Evolutionary conservation across 2,888 invertebrate species (phyloP).

Genomic region (Tachina grossa): DNA sequence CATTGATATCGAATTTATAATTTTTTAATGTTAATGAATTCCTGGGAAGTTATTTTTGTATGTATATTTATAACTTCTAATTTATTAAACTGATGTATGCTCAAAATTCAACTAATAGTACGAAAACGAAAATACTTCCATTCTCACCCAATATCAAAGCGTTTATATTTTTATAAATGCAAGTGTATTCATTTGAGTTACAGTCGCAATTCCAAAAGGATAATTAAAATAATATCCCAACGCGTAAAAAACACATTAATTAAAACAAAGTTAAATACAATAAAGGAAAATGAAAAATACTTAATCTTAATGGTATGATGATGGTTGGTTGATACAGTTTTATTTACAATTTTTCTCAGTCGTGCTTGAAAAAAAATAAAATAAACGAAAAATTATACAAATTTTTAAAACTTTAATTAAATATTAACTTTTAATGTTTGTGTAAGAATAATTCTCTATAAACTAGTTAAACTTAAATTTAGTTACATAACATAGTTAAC

Average conservation of each 20-base stretch:
- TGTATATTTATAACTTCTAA: neutral
- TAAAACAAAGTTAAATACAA: constrained; percentile 47
- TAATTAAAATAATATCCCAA: constrained; percentile 57
- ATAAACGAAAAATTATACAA: neutral
- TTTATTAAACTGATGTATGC: neutral
- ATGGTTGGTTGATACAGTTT: constrained; percentile 26
- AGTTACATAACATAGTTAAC: constrained; percentile 46
- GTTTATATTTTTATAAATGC: neutral
- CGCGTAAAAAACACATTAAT: constrained; percentile 53
- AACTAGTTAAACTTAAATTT: constrained; percentile 23
- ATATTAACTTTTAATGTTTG: neutral
- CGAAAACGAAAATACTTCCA: neutral
- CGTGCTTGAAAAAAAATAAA: neutral
- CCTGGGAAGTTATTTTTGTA: too few species aligned
- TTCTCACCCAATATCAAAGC: neutral
- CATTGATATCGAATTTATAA: too few species aligned
- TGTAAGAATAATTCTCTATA: neutral
- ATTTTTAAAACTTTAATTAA: constrained; percentile 43
- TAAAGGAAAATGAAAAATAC: neutral
- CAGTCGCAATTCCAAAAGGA: constrained; percentile 31
- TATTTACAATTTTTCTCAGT: neutral
- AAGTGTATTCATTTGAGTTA: constrained; percentile 9
- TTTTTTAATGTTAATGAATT: too few species aligned
- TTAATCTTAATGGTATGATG: constrained; percentile 37
- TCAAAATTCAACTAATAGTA: neutral